Evolutionary conservation across 2,797 vertebrate species (phyloP).

Genomic region (Neosilurus mollespiculum): DNA sequence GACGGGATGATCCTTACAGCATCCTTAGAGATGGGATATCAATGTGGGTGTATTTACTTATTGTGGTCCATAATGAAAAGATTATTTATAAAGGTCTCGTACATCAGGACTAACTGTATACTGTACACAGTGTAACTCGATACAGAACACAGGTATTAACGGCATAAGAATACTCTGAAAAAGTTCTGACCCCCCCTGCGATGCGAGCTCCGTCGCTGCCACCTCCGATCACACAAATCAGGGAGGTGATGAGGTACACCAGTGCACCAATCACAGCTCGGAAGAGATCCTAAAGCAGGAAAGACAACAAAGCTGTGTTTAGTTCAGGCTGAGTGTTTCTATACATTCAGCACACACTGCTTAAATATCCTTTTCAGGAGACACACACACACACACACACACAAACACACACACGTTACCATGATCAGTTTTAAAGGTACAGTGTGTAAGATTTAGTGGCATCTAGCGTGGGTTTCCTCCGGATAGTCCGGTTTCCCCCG

Average conservation of each 20-base stretch:
- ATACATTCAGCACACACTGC: background rate
- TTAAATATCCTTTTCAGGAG: background rate
- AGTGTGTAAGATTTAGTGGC: too few species aligned
- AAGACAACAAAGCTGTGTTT: conserved; percentile 1
- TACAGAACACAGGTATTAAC: background rate
- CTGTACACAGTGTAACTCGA: background rate
- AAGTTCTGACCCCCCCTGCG: conserved; percentile 72
- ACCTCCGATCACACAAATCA: conserved; percentile 68
- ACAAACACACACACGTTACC: too few species aligned
- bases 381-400: too few species aligned
- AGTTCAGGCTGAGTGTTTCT: background rate
- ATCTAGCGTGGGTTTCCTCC: too few species aligned
- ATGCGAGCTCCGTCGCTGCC: conserved; percentile 65
- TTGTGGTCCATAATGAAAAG: too few species aligned
- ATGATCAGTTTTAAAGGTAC: too few species aligned
- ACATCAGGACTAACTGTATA: background rate
- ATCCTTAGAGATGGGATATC: too few species aligned
- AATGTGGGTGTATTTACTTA: background rate
- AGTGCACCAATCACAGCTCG: conserved; percentile 62
- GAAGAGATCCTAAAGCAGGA: conserved; percentile 67
- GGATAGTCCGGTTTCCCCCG: too few species aligned
- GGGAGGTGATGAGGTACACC: conserved; percentile 73
- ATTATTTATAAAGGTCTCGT: background rate
- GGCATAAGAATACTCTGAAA: background rate
- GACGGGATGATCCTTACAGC: too few species aligned